Evolutionary conservation across 2,888 invertebrate genomes (phyloP), one percentile per base, ranked within the genome.

Genomic region (Lamellibrachia satsuma): DNA sequence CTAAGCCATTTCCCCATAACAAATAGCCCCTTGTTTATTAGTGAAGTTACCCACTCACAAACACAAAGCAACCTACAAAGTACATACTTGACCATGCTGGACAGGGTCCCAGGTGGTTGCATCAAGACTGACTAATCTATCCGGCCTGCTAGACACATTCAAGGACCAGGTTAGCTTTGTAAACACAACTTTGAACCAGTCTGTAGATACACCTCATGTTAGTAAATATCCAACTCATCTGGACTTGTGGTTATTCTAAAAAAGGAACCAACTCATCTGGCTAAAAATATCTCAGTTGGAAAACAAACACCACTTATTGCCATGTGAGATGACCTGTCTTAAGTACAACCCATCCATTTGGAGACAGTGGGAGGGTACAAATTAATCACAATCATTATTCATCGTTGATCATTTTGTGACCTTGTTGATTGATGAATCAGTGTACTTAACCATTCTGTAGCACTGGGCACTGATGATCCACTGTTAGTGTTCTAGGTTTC

Each of bases 151-250:
- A 75, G 75, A 75, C 75, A 75, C 22, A 75, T 75, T 75, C 75
- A 75, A 75, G 75, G 75, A 75, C 75, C 75, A 75, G 22, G 6
- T 6, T 22, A n/a, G n/a, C 75, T 75, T 22, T 22, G 75, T 75
- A 75, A 75, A 75, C 75, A 75, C 75, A 75, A 15, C 75, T 75
- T 75, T 75, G 75, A 75, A 75, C 75, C 75, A 75, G 75, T 75
- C n/a, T 75, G 75, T 75, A 22, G 75, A 75, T 75, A 75, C 75
- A 75, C 75, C 75, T 75, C 75, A 15, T 15, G 75, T 75, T 75
- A 22, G 75, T 75, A 75, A 75, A 75, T 15, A 75, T 22, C 22
- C 75, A 75, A 22, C 11, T 75, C 75, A 75, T 75, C 75, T 75
- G 75, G 6, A 75, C 75, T 2, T 75, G 75, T 22, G 22, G 22